A percentile compares a stretch with the other conserved stretches of the same genome.
Conservation (phyloP, 2,888 invertebrate genomes). For the Callyntrura guangdongensis region DNA sequence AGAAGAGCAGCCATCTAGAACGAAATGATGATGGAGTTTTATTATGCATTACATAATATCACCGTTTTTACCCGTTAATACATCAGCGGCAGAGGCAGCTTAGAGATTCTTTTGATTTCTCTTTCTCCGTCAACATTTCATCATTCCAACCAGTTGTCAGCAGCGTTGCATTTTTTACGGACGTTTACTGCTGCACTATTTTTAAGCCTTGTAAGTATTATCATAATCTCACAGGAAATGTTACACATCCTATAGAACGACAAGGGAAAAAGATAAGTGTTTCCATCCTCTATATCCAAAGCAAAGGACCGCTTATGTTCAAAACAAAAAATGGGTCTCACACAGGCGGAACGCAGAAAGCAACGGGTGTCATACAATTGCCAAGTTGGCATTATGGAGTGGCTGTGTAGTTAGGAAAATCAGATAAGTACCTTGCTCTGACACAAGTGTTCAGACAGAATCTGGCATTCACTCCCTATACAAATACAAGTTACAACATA, state of each 20-base stretch:
- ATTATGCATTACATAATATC: conserved; percentile 46
- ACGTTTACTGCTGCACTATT: conserved; percentile 6
- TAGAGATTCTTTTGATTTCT: conserved; percentile 9
- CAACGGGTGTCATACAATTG: conserved; percentile 53
- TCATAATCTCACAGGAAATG: conserved; percentile 21
- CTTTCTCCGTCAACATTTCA: not conserved
- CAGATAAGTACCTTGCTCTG: conserved; percentile 28
- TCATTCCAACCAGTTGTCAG: conserved; percentile 32
- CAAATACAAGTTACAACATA: too few relatives aligned
- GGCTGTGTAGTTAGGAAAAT: conserved; percentile 1
- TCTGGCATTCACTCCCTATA: not conserved
- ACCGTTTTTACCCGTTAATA: conserved; percentile 38
- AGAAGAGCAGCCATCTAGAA: conserved; percentile 51
- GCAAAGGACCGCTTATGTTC: conserved; percentile 57
- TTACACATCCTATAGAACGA: conserved; percentile 17
- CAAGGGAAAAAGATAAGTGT: conserved; percentile 27
- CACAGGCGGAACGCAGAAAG: not conserved
- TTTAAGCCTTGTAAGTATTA: not conserved
- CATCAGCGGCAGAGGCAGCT: conserved; percentile 8
- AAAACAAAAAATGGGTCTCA: conserved; percentile 16
- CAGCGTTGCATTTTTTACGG: conserved; percentile 22
- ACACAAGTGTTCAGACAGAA: not conserved
- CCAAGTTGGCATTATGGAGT: conserved; percentile 38
- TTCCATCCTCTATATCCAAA: conserved; percentile 2
- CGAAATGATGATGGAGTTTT: conserved; percentile 71